Evolutionary conservation across 2,113 vertebrate genomes (phyloP).

Genomic region (Neogale vison): DNA sequence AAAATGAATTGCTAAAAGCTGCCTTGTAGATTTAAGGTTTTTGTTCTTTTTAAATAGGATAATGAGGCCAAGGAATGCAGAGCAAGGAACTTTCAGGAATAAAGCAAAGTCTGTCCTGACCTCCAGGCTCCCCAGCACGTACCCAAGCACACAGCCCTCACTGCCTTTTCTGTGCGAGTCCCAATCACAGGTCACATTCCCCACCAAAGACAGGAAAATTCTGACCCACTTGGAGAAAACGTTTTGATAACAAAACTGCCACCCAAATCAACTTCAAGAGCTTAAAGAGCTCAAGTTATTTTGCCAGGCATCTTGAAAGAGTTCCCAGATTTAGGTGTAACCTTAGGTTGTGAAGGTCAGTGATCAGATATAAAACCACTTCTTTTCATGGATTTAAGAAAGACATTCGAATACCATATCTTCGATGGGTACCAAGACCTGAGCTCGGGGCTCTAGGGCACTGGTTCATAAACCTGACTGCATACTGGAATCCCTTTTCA

Average conservation of each 20-base stretch:
- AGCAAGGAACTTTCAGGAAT: not conserved
- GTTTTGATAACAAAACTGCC: slow-evolving; percentile 1
- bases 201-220: not conserved
- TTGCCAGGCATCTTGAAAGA: slow-evolving; percentile 27
- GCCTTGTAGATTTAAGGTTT: not conserved
- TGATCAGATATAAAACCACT: slow-evolving; percentile 35
- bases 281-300: slow-evolving; percentile 25
- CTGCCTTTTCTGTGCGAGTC: not conserved
- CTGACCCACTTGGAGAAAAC: not conserved
- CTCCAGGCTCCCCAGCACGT: not conserved
- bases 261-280: not conserved
- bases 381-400: not conserved
- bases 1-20: not conserved
- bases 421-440: not conserved
- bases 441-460: not conserved
- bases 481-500: not conserved
- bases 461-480: not conserved
- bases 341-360: not conserved
- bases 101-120: not conserved
- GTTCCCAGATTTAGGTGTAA: not conserved
- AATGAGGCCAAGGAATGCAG: not conserved
- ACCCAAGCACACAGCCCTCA: not conserved
- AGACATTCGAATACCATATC: not conserved
- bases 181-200: not conserved
- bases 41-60: not conserved